Evolutionary conservation across 2,113 vertebrate species (phyloP), one percentile per base, ranked within the genome.

Genomic region (Salvelinus alpinus): DNA sequence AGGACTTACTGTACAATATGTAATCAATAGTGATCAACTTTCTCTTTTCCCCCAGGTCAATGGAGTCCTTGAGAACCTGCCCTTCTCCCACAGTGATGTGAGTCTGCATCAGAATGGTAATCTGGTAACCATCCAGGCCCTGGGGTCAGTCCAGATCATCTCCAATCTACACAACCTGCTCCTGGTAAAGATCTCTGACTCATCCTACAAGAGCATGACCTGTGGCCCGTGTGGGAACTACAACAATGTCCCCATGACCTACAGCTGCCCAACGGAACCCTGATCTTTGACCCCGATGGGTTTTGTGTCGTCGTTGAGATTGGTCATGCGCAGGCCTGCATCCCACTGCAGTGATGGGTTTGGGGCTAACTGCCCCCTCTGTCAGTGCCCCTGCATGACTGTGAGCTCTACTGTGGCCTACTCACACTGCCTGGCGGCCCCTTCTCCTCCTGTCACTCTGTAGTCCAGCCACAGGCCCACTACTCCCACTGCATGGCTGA

Each of bases 171-270:
- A 88, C 59, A 72, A 73, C 62, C 85, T 86, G 27, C 64, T 93
- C 73, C 47, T 72, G 0, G 3, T 94, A 18, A 90, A 79, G 24
- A 79, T 93, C 9, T 86, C 91, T 0, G 1, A 59, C 1, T 44
- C 47, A 60, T 94, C 91, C 84, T 78, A 4, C 14, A 64, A 65
- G 8, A 78, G 82, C 5, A 87, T 38, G 34, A 1, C 91, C 1
- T 92, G 87, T 2, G 91, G 92, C 4, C 84, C 94, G 14, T 94
- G 94, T 31, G 93, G 94, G 18, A 93, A 93, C 77, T 94, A 89
- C n/a, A 94, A 93, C 0, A 79, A 75, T 0, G 14, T 93, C 71
- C 78, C 87, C 0, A 48, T 31, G 92, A 94, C 81, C 80, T 91
- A 72, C 59, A 89, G 72, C 84, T 75, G 0, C 78, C 83, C 0